These are phyloP conservation scores for Periophthalmus magnuspinnatus DNA, from an alignment of 2,797 vertebrate species.

Conservation along the genomic window DNA sequence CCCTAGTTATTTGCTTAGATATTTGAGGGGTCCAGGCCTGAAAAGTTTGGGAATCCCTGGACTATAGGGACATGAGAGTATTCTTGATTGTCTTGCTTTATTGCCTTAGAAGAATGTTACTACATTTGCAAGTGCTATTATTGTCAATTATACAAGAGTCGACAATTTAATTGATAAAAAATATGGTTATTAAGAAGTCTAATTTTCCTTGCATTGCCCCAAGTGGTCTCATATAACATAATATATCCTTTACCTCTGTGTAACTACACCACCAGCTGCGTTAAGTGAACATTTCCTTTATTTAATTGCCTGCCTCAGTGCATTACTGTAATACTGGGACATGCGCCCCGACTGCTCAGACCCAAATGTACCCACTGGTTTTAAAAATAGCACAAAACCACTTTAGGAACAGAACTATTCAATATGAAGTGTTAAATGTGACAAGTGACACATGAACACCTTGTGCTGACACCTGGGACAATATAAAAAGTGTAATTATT, in stretches of 20 bases:
- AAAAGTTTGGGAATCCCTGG: no score
- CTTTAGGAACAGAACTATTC: constrained; percentile 5
- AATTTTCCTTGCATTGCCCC: not conserved
- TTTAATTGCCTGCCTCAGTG: constrained; percentile 23
- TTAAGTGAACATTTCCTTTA: constrained; percentile 43
- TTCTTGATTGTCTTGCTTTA: not conserved
- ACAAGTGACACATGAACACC: constrained; percentile 11
- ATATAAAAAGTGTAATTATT: constrained; percentile 37
- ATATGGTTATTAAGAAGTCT: not conserved
- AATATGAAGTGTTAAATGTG: constrained; percentile 6
- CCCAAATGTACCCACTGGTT: not conserved
- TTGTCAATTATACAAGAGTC: not conserved
- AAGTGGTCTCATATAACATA: constrained; percentile 8
- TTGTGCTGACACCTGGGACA: constrained; percentile 37
- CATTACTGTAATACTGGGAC: constrained; percentile 30
- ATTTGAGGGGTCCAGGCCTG: no score
- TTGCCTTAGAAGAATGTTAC: not conserved
- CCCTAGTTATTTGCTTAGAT: no score
- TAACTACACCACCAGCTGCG: constrained; percentile 20
- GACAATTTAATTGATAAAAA: not conserved
- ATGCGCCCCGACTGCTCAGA: constrained; percentile 6
- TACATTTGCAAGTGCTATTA: not conserved
- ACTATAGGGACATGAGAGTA: no score
- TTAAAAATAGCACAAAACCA: constrained; percentile 7
- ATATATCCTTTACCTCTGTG: constrained; percentile 2